These are phyloP conservation scores for Hestina assimilis DNA, from an alignment of 1,140 invertebrate genomes.

Conservation along the genomic window DNA sequence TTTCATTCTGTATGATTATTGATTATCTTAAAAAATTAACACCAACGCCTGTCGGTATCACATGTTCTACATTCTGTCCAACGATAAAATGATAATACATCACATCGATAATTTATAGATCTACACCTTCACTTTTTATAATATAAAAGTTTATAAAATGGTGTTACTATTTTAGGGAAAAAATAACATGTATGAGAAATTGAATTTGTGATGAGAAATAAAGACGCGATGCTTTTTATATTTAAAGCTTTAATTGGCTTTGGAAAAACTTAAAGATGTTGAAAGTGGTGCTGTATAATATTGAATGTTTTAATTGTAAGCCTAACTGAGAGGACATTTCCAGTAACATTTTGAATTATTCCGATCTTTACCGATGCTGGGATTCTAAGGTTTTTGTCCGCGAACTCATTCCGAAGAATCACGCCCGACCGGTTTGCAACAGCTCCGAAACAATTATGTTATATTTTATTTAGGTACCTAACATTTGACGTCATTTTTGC, in stretches of 20 bases:
- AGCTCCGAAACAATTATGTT: constrained; percentile 23
- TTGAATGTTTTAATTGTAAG: constrained; percentile 8
- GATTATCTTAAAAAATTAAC: too few relatives aligned
- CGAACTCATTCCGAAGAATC: constrained; percentile 30
- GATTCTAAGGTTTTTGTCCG: constrained; percentile 33
- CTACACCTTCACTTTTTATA: too few relatives aligned
- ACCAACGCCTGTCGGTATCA: too few relatives aligned
- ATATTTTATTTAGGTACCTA: constrained; percentile 19
- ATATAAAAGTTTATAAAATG: too few relatives aligned
- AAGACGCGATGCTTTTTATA: neutral
- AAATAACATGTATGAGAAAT: neutral
- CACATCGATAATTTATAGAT: too few relatives aligned
- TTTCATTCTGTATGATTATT: too few relatives aligned
- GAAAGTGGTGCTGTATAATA: neutral
- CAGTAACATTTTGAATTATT: constrained; percentile 29
- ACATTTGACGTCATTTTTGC: neutral
- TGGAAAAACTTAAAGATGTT: neutral
- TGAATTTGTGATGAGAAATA: neutral
- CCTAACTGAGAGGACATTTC: constrained; percentile 14
- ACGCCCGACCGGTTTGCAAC: constrained; percentile 23
- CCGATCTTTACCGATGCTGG: constrained; percentile 12
- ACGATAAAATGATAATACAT: too few relatives aligned
- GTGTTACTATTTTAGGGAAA: neutral
- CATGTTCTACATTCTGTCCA: too few relatives aligned
- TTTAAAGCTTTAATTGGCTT: neutral